Evolutionary conservation across 1,140 invertebrate species (phyloP).

Genomic region (Ptiloglossa arizonensis): DNA sequence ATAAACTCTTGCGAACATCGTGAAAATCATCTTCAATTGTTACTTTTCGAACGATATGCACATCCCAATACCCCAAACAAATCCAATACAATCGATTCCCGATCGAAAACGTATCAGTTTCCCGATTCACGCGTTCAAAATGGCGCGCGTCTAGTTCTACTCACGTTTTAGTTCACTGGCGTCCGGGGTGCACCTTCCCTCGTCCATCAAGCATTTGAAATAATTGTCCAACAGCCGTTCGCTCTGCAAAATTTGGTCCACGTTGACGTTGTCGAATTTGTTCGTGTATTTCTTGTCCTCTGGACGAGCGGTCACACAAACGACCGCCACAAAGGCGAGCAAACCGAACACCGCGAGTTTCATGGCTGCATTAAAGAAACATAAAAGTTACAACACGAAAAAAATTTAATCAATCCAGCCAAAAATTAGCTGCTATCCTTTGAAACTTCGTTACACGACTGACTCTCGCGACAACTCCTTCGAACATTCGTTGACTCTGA

Average conservation of each 20-base stretch:
- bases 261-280: constrained; percentile 88
- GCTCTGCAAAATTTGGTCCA: constrained; percentile 86
- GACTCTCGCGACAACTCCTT: too few species aligned
- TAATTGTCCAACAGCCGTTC: constrained; percentile 86
- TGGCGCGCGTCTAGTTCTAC: constrained; percentile 63
- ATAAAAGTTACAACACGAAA: constrained; percentile 43
- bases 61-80: too few species aligned
- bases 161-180: constrained; percentile 87
- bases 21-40: too few species aligned
- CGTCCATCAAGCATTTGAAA: constrained; percentile 86
- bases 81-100: too few species aligned
- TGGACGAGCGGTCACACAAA: constrained; percentile 74
- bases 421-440: neutral
- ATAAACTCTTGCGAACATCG: too few species aligned
- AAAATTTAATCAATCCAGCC: neutral
- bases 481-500: too few species aligned
- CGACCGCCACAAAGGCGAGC: constrained; percentile 72
- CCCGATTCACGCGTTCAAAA: neutral
- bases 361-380: constrained; percentile 60
- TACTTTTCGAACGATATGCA: too few species aligned
- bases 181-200: constrained; percentile 87
- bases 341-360: constrained; percentile 77
- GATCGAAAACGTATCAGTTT: too few species aligned
- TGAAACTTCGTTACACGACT: too few species aligned
- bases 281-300: constrained; percentile 82